These are phyloP conservation scores for Phyllostomus discolor DNA, from an alignment of 2,113 vertebrate genomes.

Conservation along the genomic window DNA sequence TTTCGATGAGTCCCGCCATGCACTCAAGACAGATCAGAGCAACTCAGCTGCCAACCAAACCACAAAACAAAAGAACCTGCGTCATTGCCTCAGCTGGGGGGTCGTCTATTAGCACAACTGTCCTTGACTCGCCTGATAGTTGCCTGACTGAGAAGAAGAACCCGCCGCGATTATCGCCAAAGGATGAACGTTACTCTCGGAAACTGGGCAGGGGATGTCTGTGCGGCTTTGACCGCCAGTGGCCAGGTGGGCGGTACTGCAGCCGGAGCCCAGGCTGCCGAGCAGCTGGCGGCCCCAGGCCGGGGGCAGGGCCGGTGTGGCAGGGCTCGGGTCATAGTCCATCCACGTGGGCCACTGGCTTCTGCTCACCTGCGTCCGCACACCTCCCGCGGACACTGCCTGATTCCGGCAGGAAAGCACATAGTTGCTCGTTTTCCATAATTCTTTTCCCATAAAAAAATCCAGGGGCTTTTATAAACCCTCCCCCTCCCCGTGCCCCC, in stretches of 20 bases:
- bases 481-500: neutral
- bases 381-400: neutral
- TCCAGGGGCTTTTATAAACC: neutral
- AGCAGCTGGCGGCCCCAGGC: neutral
- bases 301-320: neutral
- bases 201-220: neutral
- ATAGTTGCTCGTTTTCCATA: neutral
- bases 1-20: neutral
- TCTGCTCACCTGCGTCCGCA: neutral
- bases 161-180: neutral
- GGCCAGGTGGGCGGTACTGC: neutral
- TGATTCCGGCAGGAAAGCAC: rapidly evolving
- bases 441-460: neutral
- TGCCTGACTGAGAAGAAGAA: neutral
- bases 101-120: neutral
- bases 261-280: neutral
- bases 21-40: neutral
- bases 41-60: neutral
- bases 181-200: neutral
- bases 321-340: neutral
- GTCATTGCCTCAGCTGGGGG: neutral
- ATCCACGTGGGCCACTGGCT: neutral
- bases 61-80: neutral
- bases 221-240: neutral
- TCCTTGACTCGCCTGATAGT: neutral